A percentile compares a stretch with the other conserved stretches of the same genome.
phyloP scores from a whole-genome alignment of 2,888 invertebrate species.

The Lepidochrysops patricia region DNA sequence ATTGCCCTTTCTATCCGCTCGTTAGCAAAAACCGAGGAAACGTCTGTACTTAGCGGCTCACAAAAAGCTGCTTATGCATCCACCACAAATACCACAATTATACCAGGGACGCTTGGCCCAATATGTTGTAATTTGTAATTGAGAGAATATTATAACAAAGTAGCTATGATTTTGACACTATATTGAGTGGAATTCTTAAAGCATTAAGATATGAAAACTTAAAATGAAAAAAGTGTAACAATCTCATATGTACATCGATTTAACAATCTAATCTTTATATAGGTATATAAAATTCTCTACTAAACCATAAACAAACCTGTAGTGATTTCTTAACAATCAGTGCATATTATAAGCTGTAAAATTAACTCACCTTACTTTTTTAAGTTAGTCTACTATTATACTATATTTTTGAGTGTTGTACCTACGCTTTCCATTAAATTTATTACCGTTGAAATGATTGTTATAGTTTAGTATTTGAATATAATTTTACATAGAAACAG shows the following conservation, averaged over 20 bases:
- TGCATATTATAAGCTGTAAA: slow-evolving; percentile 61
- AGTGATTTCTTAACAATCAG: slow-evolving; percentile 55
- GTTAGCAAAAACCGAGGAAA: slow-evolving; percentile 48
- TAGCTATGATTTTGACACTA: not conserved
- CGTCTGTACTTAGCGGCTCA: slow-evolving; percentile 42
- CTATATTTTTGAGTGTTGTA: no score
- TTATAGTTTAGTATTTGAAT: no score
- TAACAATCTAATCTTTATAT: no score
- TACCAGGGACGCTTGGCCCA: slow-evolving; percentile 29
- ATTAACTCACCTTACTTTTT: slow-evolving; percentile 50
- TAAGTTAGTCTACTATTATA: no score
- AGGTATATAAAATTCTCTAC: no score
- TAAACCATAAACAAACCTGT: slow-evolving; percentile 44
- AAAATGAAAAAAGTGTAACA: no score
- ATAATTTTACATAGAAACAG: not conserved
- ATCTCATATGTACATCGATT: no score
- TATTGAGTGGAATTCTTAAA: no score
- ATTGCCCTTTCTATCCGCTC: slow-evolving; percentile 67
- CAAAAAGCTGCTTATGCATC: slow-evolving; percentile 63
- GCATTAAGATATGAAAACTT: no score
- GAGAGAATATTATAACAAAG: no score
- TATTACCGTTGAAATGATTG: no score
- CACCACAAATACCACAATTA: slow-evolving; percentile 43
- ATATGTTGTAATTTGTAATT: not conserved
- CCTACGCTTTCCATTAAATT: no score